Evolutionary conservation across 1,140 invertebrate genomes (phyloP).

Genomic region (Pseudomyrmex sp.): DNA sequence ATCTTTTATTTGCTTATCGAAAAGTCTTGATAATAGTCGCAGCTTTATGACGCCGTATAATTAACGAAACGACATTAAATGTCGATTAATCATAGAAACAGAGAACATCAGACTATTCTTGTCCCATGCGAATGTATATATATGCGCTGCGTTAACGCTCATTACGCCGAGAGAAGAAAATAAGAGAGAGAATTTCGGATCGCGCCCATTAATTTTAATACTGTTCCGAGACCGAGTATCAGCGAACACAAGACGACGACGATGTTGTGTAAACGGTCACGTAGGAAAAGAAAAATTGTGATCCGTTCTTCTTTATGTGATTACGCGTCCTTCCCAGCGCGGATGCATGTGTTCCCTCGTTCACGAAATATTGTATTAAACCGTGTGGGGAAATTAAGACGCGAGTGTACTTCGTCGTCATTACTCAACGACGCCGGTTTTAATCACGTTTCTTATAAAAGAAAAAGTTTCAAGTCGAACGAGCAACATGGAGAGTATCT

Average conservation of each 20-base stretch:
- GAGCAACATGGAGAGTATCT: background rate
- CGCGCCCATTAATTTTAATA: slow-evolving; percentile 57
- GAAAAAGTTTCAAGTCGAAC: slow-evolving; percentile 31
- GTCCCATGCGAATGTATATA: slow-evolving; percentile 26
- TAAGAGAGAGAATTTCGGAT: slow-evolving; percentile 15
- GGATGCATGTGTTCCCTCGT: background rate
- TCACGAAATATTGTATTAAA: slow-evolving; percentile 41
- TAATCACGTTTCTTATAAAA: slow-evolving; percentile 25
- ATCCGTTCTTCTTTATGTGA: slow-evolving; percentile 38
- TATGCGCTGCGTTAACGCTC: slow-evolving; percentile 1
- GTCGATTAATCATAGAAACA: slow-evolving; percentile 4
- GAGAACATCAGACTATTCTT: background rate
- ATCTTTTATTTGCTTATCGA: background rate
- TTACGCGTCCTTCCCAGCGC: slow-evolving; percentile 32
- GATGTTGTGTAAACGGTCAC: slow-evolving; percentile 29
- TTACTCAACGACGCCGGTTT: slow-evolving; percentile 28
- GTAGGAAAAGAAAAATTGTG: slow-evolving; percentile 54
- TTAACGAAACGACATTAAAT: background rate
- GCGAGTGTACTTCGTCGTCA: slow-evolving; percentile 5
- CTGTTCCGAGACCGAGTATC: slow-evolving; percentile 14
- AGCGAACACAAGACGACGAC: background rate
- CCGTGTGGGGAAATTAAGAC: slow-evolving; percentile 35
- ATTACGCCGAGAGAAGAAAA: slow-evolving; percentile 5
- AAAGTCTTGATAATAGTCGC: slow-evolving; percentile 5
- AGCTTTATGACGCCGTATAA: background rate